Base-by-base conservation (phyloP, 2,797 vertebrate species). In the Dallia pectoralis region DNA sequence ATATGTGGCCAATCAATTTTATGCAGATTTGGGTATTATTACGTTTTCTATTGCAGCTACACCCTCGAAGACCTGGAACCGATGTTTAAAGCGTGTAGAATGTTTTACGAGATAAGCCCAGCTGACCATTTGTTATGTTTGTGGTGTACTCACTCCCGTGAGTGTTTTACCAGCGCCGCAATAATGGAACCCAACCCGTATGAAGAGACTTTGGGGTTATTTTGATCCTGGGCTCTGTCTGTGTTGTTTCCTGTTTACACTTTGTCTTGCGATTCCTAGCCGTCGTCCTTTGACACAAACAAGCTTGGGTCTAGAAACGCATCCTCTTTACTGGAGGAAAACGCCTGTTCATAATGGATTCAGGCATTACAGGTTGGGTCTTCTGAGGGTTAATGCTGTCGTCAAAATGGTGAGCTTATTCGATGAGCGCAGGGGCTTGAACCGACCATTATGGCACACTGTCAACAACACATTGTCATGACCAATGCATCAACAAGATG, bases 221-320 rank as follows among this genome's bases (percentile, higher is more conserved):
- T 64, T 64, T 32, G 18, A 64, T 64, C 62, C 27, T 27, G 16
- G 4, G 12, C 62, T 64, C 27, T 32, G 62, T 64, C 62, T 32
- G 62, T 29, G 62, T 29, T 32, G 18, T 32, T 64, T 64, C 62
- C 62, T 64, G 62, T 64, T 64, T 29, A 64, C 62, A 32, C 29
- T 18, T 64, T 64, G 30, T 19, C 62, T n/a, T 64, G 62, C 12
- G 22, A 25, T 25, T 22, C 53, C 53, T 59, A 7, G n/a, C n/a
- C 51, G 19, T 9, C 11, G 40, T 44, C 40, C 11, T 59, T 22
- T 59, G 14, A 59, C 53, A 56, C 53, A 56, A 56, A 9, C 49
- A 19, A 53, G 19, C 49, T 19, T 53, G 49, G 11, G 51, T 22
- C 53, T 4, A 59, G 53, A n/a, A 59, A 22, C 53, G 25, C 12